These are phyloP conservation scores for Aldabrachelys gigantea DNA, from an alignment of 2,113 vertebrate species.

Conservation along the genomic window DNA sequence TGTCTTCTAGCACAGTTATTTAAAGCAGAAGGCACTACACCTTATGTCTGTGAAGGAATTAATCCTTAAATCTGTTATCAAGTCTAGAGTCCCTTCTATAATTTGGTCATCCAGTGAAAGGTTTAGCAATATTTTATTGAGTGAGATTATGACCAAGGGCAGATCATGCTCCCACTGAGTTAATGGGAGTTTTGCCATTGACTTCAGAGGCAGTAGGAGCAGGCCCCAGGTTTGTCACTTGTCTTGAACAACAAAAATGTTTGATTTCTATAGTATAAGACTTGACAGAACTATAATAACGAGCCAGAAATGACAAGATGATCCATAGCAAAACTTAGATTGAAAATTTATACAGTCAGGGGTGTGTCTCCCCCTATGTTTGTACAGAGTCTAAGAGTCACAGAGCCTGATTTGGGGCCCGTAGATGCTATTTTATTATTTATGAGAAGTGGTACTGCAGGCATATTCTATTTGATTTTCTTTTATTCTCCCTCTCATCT, in stretches of 20 bases:
- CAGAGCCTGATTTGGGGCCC: neutral
- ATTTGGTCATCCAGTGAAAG: neutral
- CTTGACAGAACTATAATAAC: fast-evolving
- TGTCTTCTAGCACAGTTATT: neutral
- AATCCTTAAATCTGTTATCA: neutral
- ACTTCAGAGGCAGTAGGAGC: neutral
- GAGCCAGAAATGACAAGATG: neutral
- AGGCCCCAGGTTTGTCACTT: neutral
- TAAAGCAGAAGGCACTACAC: neutral
- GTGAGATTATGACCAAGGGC: neutral
- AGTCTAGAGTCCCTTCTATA: fast-evolving
- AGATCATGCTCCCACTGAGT: neutral
- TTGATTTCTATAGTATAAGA: fast-evolving
- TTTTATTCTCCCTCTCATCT: neutral
- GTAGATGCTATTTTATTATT: neutral
- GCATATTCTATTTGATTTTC: neutral
- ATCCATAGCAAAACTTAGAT: neutral
- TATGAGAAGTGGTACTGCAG: neutral
- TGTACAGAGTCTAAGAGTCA: neutral
- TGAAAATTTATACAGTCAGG: neutral
- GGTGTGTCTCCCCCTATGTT: neutral
- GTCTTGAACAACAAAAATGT: neutral
- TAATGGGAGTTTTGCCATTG: neutral
- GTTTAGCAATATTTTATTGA: neutral
- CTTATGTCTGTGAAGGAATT: neutral